Base-by-base conservation (phyloP, 2,888 invertebrate genomes). In the Trachelus stipa region DNA sequence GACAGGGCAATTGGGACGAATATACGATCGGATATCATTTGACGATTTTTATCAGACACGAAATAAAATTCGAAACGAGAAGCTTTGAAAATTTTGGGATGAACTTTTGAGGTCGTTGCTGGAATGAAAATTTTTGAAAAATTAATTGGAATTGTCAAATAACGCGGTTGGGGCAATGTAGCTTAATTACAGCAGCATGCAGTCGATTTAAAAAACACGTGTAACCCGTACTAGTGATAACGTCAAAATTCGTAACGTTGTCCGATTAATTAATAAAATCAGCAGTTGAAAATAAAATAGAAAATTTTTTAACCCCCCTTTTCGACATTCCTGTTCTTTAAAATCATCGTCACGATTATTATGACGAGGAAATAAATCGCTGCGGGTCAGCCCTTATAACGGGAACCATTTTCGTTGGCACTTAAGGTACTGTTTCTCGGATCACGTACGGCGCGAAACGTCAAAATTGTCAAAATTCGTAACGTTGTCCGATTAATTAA, bases 21-120 rank as follows among this genome's bases (percentile, higher is more conserved):
- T 37, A n/a, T 68, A 23, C 68, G 37, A 34, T 34, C 34, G 78
- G 74, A 75, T 75, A 78, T 80, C 76, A 37, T 33, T 78, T 75
- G 37, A 76, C 74, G 35, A 34, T 76, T 78, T 73, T 69, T 74
- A 78, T 74, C 76, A 40, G 33, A 15, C 56, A 9, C 2, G 15
- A 40, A 23, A 9, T 56, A 6, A 23, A 56, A 56, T 23, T 56
- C 56, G 23, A 40, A 40, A 23, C 40, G 40, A 56, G 56, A 23
- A 9, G 0, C 40, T 15, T 23, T 23, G 6, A 0, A 4, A 40
- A 40, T 15, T 40, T 40, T 15, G 15, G 15, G 6, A 56, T 23
- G 9, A 56, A 23, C 23, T 56, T 56, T 15, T 56, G 56, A 6
- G 23, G 4, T 37, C 37, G 37, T 12, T 4, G 4, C 37, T 4